Base-by-base conservation (phyloP, 2,113 vertebrate genomes). In the Labeo catla region DNA sequence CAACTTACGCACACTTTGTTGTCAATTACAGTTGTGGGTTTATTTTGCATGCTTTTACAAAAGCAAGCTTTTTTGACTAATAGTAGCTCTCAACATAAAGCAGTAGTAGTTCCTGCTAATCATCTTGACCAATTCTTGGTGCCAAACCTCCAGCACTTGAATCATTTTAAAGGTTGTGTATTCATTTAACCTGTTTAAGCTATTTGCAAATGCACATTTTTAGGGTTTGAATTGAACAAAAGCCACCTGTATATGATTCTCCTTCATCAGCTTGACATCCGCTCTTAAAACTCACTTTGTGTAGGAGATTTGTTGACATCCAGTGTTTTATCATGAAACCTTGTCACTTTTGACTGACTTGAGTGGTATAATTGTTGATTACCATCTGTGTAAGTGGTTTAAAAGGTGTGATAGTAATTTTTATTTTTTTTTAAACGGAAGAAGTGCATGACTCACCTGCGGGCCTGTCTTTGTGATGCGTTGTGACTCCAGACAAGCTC, bases 321-420 rank as follows among this genome's bases (percentile, higher is more conserved):
- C 15, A 13, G 12, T 66, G 43, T 45, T 74, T 21, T 87, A 83
- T 87, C 82, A 78, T 28, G 61, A 49, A 65, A 59, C 34, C 11
- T 8, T 4, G 86, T 76, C 89, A 82, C 83, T 79, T 86, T 86
- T 68, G 76, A 86, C 86, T 85, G 84, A 81, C 66, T 83, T 86
- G 87, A 77, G 87, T 81, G 54, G 73, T 74, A 39, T 83, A 84
- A 89, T 82, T 82, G 86, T 83, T 88, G 88, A 68, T 86, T 89
- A 78, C 50, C 52, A 39, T 63, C 73, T 19, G 61, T 81, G 15
- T 81, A 79, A 63, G 83, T 73, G 68, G 59, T 45, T 81, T 63
- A 47, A 78, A 77, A 85, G 34, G 45, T n/a, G 28, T 76, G 47
- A 36, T 77, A 23, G 54, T 15, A 13, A 45, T 57, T 68, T 50